Conservation (phyloP, 2,113 vertebrate species). For the Dasyprocta punctata region DNA sequence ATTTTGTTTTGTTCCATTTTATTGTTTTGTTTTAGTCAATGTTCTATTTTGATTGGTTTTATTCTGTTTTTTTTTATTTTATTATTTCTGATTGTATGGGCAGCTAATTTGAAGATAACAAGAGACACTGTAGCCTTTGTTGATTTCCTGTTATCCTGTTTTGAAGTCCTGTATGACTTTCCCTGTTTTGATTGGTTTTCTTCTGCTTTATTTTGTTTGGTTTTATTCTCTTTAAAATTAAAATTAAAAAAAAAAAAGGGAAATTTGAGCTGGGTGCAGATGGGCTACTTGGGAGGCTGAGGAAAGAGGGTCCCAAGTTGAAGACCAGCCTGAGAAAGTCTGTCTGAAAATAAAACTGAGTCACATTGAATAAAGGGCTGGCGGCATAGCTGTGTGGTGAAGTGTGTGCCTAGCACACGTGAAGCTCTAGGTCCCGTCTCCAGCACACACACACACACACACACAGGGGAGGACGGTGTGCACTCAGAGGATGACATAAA, state of each 20-base stretch:
- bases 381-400: neutral
- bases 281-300: neutral
- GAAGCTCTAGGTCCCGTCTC: neutral
- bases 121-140: too few relatives aligned
- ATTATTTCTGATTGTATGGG: too few relatives aligned
- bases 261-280: neutral
- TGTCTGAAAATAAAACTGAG: neutral
- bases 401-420: neutral
- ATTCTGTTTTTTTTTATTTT: too few relatives aligned
- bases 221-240: too few relatives aligned
- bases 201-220: too few relatives aligned
- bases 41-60: too few relatives aligned
- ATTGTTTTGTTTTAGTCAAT: too few relatives aligned
- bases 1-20: too few relatives aligned
- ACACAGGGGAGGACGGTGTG: neutral
- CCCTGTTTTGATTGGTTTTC: too few relatives aligned
- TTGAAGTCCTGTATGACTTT: too few relatives aligned
- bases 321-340: neutral
- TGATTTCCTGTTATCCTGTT: too few relatives aligned
- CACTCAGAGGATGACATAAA: neutral
- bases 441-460: neutral
- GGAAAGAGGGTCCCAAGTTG: neutral
- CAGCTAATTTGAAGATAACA: too few relatives aligned
- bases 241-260: neutral
- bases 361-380: neutral